These are phyloP conservation scores for Notechis scutatus DNA, from an alignment of 2,113 vertebrate genomes.

Conservation along the genomic window DNA sequence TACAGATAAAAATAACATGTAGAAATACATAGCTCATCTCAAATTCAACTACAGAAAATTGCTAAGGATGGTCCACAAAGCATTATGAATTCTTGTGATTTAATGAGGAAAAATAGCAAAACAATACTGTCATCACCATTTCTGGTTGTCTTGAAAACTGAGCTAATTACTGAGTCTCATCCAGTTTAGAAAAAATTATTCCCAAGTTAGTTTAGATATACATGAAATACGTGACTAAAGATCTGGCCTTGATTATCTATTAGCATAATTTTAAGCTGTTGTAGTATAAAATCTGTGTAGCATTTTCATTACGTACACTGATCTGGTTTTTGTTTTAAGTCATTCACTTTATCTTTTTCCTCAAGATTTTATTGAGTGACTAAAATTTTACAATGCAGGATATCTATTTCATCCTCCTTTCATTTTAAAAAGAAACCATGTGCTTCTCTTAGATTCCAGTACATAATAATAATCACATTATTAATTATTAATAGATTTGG, in stretches of 20 bases:
- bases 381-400: neutral
- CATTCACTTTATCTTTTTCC: neutral
- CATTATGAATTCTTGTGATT: neutral
- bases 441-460: neutral
- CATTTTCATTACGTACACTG: neutral
- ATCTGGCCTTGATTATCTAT: neutral
- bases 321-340: neutral
- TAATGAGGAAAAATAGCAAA: neutral
- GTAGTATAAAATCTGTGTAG: neutral
- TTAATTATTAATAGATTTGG: neutral
- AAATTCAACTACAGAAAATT: neutral
- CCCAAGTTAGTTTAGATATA: neutral
- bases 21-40: neutral
- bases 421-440: neutral
- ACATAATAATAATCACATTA: slow-evolving; percentile 19
- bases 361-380: neutral
- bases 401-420: neutral
- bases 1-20: neutral
- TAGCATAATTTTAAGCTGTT: neutral
- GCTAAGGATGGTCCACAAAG: neutral
- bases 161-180: neutral
- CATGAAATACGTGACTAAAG: neutral
- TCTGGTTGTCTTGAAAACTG: slow-evolving; percentile 3
- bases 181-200: neutral
- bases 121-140: neutral